A percentile compares a stretch with the other conserved stretches of the same genome.
Evolutionary conservation across 1,140 invertebrate species (phyloP).

Genomic region (Bactericera cockerelli): DNA sequence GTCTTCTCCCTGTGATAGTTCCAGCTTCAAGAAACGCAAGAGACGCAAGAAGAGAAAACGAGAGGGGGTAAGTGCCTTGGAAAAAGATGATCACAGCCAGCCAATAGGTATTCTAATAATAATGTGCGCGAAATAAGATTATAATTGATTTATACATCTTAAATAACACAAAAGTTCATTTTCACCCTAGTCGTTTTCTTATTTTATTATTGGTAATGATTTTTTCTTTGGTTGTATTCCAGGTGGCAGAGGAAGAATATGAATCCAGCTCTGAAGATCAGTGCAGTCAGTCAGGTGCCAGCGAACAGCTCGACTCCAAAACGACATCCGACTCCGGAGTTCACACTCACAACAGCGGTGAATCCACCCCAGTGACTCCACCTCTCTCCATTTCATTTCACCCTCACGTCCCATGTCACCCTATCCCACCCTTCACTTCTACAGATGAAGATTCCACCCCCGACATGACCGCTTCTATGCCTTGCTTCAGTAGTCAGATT

Average conservation of each 20-base stretch:
- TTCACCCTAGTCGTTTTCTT: too few species aligned
- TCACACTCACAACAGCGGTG: conserved; percentile 21
- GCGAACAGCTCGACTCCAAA: conserved; percentile 21
- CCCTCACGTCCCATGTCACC: conserved; percentile 14
- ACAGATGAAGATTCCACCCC: neutral
- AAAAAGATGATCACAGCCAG: too few species aligned
- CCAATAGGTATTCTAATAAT: too few species aligned
- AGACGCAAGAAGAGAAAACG: conserved; percentile 5
- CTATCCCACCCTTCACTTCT: conserved; percentile 10
- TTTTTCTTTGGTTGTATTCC: conserved; percentile 8
- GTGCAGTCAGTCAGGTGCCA: conserved; percentile 21
- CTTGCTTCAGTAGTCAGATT: neutral
- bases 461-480: neutral
- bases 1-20: neutral
- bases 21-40: conserved; percentile 3
- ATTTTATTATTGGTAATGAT: too few species aligned
- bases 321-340: conserved; percentile 24
- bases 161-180: too few species aligned
- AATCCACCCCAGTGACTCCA: conserved; percentile 15
- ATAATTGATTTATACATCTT: too few species aligned
- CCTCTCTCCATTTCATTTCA: conserved; percentile 8
- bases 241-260: conserved; percentile 23
- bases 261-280: conserved; percentile 23
- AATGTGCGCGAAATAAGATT: too few species aligned
- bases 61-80: neutral